These are phyloP conservation scores for Rhinoraja longicauda DNA, from an alignment of 2,797 vertebrate species.

Conservation along the genomic window DNA sequence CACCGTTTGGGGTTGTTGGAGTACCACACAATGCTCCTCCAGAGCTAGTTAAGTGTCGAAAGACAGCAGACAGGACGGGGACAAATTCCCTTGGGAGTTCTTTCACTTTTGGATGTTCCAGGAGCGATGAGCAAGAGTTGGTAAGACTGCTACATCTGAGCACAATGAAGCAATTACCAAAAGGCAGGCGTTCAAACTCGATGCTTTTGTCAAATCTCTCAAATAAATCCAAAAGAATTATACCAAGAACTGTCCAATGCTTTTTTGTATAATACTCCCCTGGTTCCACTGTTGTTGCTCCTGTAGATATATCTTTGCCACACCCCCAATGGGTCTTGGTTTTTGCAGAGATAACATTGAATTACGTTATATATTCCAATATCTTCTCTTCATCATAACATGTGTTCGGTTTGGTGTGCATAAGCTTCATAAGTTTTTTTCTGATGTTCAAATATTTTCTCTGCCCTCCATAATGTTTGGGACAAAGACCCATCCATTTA, in stretches of 20 bases:
- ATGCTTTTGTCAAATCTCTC: not conserved
- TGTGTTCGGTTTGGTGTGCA: not conserved
- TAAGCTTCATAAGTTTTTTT: not conserved
- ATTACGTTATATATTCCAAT: not conserved
- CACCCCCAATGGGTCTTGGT: not conserved
- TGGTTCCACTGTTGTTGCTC: not conserved
- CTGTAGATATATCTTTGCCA: not conserved
- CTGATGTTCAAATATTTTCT: conserved; percentile 21
- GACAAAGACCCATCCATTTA: too few relatives aligned
- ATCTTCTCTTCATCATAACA: not conserved
- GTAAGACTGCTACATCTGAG: too few relatives aligned
- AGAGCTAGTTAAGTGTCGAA: too few relatives aligned
- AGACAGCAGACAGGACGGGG: too few relatives aligned
- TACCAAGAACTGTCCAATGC: not conserved
- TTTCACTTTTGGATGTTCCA: too few relatives aligned
- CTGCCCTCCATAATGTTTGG: too few relatives aligned
- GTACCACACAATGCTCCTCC: too few relatives aligned
- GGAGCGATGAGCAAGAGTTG: too few relatives aligned
- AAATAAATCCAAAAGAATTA: not conserved
- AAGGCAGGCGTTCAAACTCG: not conserved
- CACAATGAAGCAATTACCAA: too few relatives aligned
- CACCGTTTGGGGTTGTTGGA: too few relatives aligned
- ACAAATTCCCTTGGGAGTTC: too few relatives aligned
- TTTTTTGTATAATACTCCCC: not conserved
- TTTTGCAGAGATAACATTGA: not conserved